Evolutionary conservation across 92 coral and sea anemone species (phyloP).

Genomic region (Zoanthus solanderi): DNA sequence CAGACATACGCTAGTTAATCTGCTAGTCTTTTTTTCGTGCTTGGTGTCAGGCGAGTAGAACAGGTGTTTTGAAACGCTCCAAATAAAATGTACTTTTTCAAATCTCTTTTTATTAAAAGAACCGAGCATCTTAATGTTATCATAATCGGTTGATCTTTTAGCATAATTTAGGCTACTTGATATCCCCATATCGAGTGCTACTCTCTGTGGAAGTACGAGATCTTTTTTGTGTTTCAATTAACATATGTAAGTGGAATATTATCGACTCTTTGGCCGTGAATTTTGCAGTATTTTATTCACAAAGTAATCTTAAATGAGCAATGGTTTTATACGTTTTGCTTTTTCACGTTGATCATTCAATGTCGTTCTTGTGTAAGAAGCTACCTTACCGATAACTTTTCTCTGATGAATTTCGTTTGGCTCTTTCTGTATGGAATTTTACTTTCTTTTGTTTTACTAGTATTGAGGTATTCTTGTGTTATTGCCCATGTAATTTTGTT

Average conservation of each 20-base stretch:
- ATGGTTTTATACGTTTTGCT: not conserved
- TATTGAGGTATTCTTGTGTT: not conserved
- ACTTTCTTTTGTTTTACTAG: not conserved
- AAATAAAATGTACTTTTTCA: not conserved
- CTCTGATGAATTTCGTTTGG: not conserved
- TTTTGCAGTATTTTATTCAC: not conserved
- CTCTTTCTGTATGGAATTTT: not conserved
- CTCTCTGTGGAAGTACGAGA: not conserved
- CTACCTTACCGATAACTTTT: not conserved
- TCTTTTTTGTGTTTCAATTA: not conserved
- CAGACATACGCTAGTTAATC: too few relatives aligned
- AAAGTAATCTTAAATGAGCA: not conserved
- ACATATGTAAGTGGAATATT: slow-evolving; percentile 25
- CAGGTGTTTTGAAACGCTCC: slow-evolving; percentile 26
- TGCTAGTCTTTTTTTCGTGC: not conserved
- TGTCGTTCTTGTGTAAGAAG: not conserved
- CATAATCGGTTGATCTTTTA: not conserved
- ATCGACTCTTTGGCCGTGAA: not conserved
- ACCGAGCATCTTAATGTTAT: slow-evolving; percentile 6
- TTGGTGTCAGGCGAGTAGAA: not conserved
- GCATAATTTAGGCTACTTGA: slow-evolving; percentile 7
- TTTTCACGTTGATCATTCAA: not conserved
- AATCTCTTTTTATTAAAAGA: not conserved
- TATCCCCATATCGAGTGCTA: not conserved
- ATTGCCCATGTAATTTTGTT: not conserved